Evolutionary conservation across 37 sponge, comb jelly and placozoan genomes (phyloP).

Genomic region (Ephydatia muelleri): DNA sequence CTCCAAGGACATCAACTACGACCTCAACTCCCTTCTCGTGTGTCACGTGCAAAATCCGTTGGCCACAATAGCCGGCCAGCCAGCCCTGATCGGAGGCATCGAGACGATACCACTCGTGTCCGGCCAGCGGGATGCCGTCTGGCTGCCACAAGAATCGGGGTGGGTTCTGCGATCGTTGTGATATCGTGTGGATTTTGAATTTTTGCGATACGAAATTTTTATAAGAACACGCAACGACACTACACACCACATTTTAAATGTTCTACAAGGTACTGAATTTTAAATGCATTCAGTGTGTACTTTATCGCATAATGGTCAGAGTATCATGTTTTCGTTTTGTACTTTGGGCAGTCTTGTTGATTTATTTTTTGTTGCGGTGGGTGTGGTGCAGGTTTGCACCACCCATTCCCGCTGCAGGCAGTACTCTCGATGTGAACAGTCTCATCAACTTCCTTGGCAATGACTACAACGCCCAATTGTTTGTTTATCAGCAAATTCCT

Average conservation of each 20-base stretch:
- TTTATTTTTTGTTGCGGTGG: neutral
- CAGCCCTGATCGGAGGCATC: neutral
- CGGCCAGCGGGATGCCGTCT: neutral
- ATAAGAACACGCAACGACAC: too few species aligned
- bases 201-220: too few species aligned
- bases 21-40: slow-evolving; percentile 14
- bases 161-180: too few species aligned
- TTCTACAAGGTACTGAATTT: too few species aligned
- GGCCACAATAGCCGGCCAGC: neutral
- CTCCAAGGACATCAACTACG: neutral
- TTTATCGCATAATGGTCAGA: too few species aligned
- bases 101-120: neutral
- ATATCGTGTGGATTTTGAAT: too few species aligned
- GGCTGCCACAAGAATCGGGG: neutral
- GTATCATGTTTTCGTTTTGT: too few species aligned
- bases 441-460: neutral
- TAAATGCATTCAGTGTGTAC: too few species aligned
- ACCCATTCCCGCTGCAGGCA: neutral
- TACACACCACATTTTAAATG: too few species aligned
- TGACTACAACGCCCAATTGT: neutral
- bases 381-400: neutral
- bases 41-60: slow-evolving; percentile 14
- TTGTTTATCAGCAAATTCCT: neutral
- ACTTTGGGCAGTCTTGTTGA: too few species aligned
- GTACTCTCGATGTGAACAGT: neutral